Evolutionary conservation across 2,113 vertebrate species (phyloP).

Genomic region (Python bivittatus): DNA sequence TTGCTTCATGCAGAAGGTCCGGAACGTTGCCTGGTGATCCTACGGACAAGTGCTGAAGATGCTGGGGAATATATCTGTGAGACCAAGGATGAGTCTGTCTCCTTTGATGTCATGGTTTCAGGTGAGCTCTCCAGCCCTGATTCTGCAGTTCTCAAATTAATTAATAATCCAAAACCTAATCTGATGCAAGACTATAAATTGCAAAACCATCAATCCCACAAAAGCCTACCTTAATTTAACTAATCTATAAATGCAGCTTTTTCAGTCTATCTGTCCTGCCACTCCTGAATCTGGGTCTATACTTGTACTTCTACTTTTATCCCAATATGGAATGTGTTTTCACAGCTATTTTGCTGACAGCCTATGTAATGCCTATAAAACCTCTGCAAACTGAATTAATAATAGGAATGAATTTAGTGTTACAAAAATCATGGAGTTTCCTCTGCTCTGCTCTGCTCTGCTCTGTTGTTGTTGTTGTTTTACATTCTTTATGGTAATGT

Average conservation of each 20-base stretch:
- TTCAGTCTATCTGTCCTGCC: neutral
- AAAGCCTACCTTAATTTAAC: neutral
- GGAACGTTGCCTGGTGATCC: slow-evolving; percentile 75
- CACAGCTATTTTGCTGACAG: neutral
- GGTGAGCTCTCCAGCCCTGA: slow-evolving; percentile 72
- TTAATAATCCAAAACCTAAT: neutral
- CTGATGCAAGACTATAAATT: neutral
- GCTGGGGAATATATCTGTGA: slow-evolving; percentile 86
- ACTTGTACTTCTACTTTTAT: neutral
- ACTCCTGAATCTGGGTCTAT: no score
- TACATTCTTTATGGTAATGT: neutral
- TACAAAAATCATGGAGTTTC: neutral
- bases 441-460: neutral
- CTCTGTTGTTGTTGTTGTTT: neutral
- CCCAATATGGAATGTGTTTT: neutral
- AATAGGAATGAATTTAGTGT: neutral
- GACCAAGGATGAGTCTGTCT: slow-evolving; percentile 81
- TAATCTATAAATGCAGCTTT: neutral
- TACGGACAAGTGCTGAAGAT: slow-evolving; percentile 72
- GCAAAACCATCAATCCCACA: neutral
- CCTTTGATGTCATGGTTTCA: slow-evolving; percentile 82
- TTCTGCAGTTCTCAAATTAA: neutral
- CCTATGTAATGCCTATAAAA: neutral
- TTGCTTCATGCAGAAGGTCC: slow-evolving; percentile 75
- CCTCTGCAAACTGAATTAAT: neutral